Evolutionary conservation across 1,140 invertebrate genomes (phyloP).

Genomic region (Gonatopus flavifemur): DNA sequence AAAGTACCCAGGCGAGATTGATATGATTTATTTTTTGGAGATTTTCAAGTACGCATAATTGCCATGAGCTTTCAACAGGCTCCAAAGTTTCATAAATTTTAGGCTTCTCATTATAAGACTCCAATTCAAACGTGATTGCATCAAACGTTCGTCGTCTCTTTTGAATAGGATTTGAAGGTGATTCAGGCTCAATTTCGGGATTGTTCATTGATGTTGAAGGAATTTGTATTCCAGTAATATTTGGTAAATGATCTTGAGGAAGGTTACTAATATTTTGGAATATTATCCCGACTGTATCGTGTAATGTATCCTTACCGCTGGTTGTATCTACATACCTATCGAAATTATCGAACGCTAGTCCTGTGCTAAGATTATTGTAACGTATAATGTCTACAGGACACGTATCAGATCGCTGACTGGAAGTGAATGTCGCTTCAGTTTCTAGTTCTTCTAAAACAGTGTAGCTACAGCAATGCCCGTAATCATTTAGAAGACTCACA

Average conservation of each 20-base stretch:
- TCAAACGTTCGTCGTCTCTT: constrained; percentile 10
- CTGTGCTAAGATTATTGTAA: constrained; percentile 25
- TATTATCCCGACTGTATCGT: too few species aligned
- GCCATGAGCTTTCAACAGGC: neutral
- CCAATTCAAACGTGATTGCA: constrained; percentile 1
- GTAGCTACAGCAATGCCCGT: constrained; percentile 38
- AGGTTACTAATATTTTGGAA: too few species aligned
- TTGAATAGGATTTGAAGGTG: neutral
- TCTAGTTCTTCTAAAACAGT: constrained; percentile 31
- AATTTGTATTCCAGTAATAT: too few species aligned
- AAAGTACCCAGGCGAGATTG: constrained; percentile 15
- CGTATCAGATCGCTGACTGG: constrained; percentile 7
- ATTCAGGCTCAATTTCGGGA: neutral
- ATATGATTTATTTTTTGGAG: neutral
- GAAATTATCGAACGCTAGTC: constrained; percentile 47
- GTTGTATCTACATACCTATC: constrained; percentile 52
- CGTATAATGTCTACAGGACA: constrained; percentile 29
- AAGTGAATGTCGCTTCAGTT: constrained; percentile 27
- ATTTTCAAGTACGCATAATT: neutral
- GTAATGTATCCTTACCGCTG: constrained; percentile 47
- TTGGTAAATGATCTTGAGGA: too few species aligned
- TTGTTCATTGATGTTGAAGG: too few species aligned
- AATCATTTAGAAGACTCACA: constrained; percentile 35
- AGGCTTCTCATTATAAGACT: constrained; percentile 22
- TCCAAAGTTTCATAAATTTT: constrained; percentile 10